Percentiles rank a stretch among this genome's conserved stretches.
These are phyloP conservation scores for Cremastinae sp. DNA, from an alignment of 2,888 invertebrate genomes.

Conservation along the genomic window DNA sequence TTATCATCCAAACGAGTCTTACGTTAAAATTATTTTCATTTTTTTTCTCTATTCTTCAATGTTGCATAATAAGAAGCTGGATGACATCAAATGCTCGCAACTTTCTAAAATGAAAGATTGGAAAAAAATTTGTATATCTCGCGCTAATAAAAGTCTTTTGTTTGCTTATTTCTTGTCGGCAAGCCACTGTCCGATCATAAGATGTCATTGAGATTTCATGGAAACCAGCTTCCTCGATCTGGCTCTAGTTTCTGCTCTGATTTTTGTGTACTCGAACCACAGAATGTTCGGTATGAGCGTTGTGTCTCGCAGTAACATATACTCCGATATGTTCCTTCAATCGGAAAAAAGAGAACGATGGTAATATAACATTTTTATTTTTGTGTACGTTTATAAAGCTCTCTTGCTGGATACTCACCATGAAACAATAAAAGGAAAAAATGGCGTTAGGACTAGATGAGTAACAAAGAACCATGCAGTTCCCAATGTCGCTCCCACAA, in stretches of 20 bases:
- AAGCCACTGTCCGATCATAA: slow-evolving; percentile 80
- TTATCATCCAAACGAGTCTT: neutral
- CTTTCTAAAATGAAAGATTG: neutral
- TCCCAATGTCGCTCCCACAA: slow-evolving; percentile 88
- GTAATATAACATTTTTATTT: slow-evolving; percentile 24
- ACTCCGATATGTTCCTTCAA: slow-evolving; percentile 91
- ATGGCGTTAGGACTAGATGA: slow-evolving; percentile 90
- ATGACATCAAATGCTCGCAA: slow-evolving; percentile 13
- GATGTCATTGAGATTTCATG: slow-evolving; percentile 91
- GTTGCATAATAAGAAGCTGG: neutral
- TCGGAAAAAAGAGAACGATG: slow-evolving; percentile 17
- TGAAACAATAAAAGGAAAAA: slow-evolving; percentile 91
- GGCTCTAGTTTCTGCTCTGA: slow-evolving; percentile 90
- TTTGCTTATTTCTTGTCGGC: slow-evolving; percentile 69
- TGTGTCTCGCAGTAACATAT: slow-evolving; percentile 92
- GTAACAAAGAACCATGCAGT: slow-evolving; percentile 91
- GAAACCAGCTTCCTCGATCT: slow-evolving; percentile 90
- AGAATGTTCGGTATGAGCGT: slow-evolving; percentile 95
- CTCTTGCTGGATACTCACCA: slow-evolving; percentile 84
- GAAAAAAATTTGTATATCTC: neutral
- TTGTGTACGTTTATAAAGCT: neutral
- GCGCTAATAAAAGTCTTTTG: slow-evolving; percentile 27
- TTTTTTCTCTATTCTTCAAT: neutral
- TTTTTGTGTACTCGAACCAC: slow-evolving; percentile 96
- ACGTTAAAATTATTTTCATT: neutral